These are phyloP conservation scores for Pandemis cinnamomeana DNA, from an alignment of 2,888 invertebrate species.

Conservation along the genomic window DNA sequence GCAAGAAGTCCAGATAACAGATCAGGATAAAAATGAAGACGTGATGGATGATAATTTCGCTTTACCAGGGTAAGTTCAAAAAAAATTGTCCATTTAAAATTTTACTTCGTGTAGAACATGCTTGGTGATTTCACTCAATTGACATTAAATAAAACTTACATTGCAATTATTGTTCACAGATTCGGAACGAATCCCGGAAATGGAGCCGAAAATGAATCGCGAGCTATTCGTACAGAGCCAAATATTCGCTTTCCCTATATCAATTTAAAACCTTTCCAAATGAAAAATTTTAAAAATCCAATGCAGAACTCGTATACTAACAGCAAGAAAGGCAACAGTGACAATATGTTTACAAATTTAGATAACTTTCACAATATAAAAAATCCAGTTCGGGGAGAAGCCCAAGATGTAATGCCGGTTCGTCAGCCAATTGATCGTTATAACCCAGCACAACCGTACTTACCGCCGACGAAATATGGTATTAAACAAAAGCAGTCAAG, in stretches of 20 bases:
- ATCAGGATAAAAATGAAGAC: conserved; percentile 44
- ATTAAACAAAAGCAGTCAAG: conserved; percentile 66
- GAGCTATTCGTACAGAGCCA: conserved; percentile 75
- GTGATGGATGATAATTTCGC: conserved; percentile 70
- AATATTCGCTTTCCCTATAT: conserved; percentile 76
- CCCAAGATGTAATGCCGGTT: conserved; percentile 63
- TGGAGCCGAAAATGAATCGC: conserved; percentile 77
- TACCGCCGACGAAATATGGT: conserved; percentile 65
- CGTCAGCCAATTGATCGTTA: conserved; percentile 73
- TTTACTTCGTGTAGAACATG: not conserved
- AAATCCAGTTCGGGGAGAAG: conserved; percentile 76
- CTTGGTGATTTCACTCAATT: not conserved
- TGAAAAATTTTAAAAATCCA: conserved; percentile 66
- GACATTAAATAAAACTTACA: not conserved
- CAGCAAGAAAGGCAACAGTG: conserved; percentile 65
- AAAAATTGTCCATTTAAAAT: conserved; percentile 14
- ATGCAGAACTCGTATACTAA: conserved; percentile 53
- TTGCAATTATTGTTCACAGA: conserved; percentile 57
- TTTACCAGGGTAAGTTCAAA: conserved; percentile 69
- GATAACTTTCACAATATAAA: conserved; percentile 69
- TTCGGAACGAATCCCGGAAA: conserved; percentile 72
- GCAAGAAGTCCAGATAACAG: conserved; percentile 43
- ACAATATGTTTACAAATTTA: conserved; percentile 64
- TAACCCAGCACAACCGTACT: conserved; percentile 80
- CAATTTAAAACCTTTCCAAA: conserved; percentile 76